Percentiles rank a stretch among this genome's conserved stretches.
phyloP scores from a whole-genome alignment of 2,797 vertebrate genomes.

The Tenualosa ilisha region DNA sequence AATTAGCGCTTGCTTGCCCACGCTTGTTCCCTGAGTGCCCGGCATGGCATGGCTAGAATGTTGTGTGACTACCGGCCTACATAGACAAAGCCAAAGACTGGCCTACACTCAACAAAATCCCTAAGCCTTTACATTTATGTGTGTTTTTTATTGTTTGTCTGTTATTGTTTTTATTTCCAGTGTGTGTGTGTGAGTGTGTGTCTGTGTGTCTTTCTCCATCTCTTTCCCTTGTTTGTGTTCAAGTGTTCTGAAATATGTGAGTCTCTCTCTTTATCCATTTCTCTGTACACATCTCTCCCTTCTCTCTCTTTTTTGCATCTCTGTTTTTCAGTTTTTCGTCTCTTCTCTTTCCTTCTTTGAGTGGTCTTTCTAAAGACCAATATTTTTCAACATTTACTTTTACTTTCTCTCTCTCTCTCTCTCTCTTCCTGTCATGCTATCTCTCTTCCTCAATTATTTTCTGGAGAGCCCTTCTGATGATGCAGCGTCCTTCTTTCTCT shows the following conservation, averaged over 20 bases:
- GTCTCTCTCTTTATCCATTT: constrained; percentile 38
- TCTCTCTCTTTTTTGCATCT: not conserved
- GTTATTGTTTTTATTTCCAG: not conserved
- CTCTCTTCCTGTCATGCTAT: constrained; percentile 46
- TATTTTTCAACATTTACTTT: not conserved
- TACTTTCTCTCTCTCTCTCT: constrained; percentile 24
- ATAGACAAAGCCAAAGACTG: not conserved
- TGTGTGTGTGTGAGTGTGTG: not conserved
- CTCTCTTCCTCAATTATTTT: not conserved
- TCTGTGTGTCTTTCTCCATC: not conserved
- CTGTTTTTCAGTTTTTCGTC: not conserved
- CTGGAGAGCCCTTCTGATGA: constrained; percentile 55
- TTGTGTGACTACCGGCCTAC: not conserved
- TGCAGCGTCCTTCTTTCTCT: constrained; percentile 41
- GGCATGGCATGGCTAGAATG: not conserved
- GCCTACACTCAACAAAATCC: not conserved
- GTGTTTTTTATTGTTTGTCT: not conserved
- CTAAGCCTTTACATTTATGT: not conserved
- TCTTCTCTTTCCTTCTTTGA: too few species aligned
- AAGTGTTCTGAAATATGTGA: too few species aligned
- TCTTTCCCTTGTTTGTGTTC: too few species aligned
- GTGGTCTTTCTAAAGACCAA: too few species aligned
- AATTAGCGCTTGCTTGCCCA: not conserved
- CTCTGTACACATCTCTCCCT: constrained; percentile 46
- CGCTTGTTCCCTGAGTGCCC: not conserved